These are phyloP conservation scores for Promerops cafer DNA, from an alignment of 2,113 vertebrate genomes.

Conservation along the genomic window DNA sequence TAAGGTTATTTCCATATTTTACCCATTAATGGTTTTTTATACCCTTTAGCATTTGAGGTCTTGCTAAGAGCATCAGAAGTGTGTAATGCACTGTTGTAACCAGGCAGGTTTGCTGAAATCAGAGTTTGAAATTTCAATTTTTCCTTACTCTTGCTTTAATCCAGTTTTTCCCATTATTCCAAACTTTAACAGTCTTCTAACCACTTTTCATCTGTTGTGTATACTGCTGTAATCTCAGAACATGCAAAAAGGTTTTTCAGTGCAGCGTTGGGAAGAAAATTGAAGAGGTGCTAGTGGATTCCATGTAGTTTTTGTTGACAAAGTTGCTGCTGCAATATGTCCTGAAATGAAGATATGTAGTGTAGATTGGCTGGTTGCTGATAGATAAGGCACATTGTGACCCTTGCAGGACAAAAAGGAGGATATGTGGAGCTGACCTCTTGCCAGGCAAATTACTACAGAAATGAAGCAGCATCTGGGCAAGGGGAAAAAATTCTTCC, in stretches of 20 bases:
- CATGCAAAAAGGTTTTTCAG: background rate
- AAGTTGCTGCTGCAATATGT: background rate
- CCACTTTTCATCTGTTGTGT: background rate
- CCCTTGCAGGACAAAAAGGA: background rate
- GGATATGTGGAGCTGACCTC: background rate
- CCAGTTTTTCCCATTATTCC: background rate
- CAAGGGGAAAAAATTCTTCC: background rate
- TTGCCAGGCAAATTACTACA: background rate
- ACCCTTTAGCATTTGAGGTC: background rate
- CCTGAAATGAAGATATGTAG: background rate
- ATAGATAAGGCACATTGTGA: background rate
- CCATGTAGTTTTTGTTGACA: background rate
- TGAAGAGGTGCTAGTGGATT: background rate
- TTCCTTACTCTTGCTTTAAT: background rate
- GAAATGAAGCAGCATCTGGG: background rate
- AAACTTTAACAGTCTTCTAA: background rate
- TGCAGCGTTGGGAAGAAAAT: background rate
- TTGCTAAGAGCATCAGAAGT: background rate
- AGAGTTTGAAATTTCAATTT: background rate
- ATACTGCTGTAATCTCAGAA: background rate
- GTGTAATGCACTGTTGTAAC: background rate
- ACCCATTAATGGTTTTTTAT: background rate
- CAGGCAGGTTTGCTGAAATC: background rate
- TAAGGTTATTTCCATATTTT: background rate
- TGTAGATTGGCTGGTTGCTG: background rate